Evolutionary conservation across 2,113 vertebrate species (phyloP), one percentile per base, ranked within the genome.

Genomic region (Numida meleagris): DNA sequence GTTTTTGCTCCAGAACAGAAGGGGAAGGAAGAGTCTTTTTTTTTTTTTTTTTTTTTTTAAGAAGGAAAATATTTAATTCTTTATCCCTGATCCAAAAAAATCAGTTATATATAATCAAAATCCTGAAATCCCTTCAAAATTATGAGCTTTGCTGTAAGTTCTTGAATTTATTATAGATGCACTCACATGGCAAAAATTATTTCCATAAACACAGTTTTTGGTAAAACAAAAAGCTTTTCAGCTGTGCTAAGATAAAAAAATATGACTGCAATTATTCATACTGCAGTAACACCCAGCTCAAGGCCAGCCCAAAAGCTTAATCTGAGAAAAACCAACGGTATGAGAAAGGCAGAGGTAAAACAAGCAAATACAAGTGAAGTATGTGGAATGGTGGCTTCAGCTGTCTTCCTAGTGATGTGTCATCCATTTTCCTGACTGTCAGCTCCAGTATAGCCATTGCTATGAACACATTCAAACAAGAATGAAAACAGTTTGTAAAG

Each of bases 41-140:
- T 91, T 53, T 76, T 82, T 84, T 5, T 77, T 61, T 53, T 79
- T 92, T 58, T 85, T 79, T 88, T 4, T 78, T 55, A 88, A 71
- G 7, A 82, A 89, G 72, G 4, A 88, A 92, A 92, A 74, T 8
- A 87, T 27, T 63, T 55, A 38, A 81, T 86, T 66, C 46, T 86
- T 94, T 85, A 89, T 88, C 67, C 51, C 80, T 5, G 4, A 88
- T 93, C 76, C 88, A 96, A 76, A 92, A 92, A 93, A 86, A 85
- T 89, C 72, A 85, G 81, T 57, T 88, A n/a, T 48, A 57, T 61
- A 50, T 55, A 91, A 94, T 55, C 42, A 85, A 78, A 77, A 89
- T 72, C 80, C 55, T 89, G 42, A 94, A 93, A 96, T 73, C 61
- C n/a, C 70, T 88, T 91, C 79, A 95, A 90, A 94, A 93, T 88